Percentiles rank a stretch among this genome's conserved stretches.
Evolutionary conservation across 1,140 invertebrate genomes (phyloP).

Genomic region (Periplaneta americana): DNA sequence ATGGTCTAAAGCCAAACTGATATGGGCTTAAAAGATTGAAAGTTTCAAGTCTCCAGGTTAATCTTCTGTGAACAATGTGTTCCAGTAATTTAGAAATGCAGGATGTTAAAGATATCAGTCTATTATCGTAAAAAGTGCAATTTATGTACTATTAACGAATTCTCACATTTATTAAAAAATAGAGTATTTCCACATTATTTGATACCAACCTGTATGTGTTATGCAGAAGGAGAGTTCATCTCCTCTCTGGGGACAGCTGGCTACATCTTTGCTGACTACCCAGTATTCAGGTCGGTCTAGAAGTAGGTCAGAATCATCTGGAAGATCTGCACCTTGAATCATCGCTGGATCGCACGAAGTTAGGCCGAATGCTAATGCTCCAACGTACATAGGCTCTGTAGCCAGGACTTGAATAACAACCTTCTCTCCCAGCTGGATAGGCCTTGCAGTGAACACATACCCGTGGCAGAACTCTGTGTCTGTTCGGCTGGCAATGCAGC

Average conservation of each 20-base stretch:
- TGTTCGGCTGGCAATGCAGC: conserved; percentile 71
- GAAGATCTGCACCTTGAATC: conserved; percentile 68
- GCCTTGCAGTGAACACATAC: conserved; percentile 86
- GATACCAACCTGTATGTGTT: conserved; percentile 37
- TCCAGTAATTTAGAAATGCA: too few relatives aligned
- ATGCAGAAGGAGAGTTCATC: conserved; percentile 90
- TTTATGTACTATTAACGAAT: too few relatives aligned
- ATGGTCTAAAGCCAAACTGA: too few relatives aligned
- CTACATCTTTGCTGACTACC: conserved; percentile 93
- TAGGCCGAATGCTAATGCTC: conserved; percentile 84
- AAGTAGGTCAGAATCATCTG: conserved; percentile 88
- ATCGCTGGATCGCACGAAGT: conserved; percentile 87
- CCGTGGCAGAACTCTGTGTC: conserved; percentile 89
- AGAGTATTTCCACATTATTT: too few relatives aligned
- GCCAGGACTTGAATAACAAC: conserved; percentile 75
- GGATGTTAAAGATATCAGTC: too few relatives aligned
- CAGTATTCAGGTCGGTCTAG: conserved; percentile 95
- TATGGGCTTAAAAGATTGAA: too few relatives aligned
- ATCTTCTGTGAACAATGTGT: too few relatives aligned
- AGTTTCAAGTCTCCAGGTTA: too few relatives aligned
- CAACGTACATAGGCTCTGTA: conserved; percentile 80
- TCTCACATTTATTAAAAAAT: too few relatives aligned
- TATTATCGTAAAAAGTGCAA: too few relatives aligned
- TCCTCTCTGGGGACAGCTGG: conserved; percentile 70
- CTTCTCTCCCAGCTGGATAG: conserved; percentile 78